phyloP scores from a whole-genome alignment of 2,797 vertebrate species.

The Acanthurus tractus region DNA sequence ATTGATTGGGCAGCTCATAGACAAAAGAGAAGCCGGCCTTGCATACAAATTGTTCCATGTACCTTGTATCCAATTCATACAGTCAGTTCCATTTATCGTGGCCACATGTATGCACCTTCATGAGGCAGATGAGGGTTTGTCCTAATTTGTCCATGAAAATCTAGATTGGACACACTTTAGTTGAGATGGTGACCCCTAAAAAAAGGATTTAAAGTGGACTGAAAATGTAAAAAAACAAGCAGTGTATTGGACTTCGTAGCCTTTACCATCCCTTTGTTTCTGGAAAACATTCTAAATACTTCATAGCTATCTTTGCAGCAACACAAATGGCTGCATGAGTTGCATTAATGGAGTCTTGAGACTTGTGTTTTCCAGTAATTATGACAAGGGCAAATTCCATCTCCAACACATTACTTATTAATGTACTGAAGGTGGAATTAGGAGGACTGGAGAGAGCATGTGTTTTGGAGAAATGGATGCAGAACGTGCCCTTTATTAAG shows the following conservation, averaged over 20 bases:
- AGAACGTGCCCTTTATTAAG: no score
- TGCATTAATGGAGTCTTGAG: no score
- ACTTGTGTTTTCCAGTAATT: no score
- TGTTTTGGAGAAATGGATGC: no score
- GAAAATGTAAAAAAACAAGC: neutral
- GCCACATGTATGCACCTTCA: neutral
- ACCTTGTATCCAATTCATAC: neutral
- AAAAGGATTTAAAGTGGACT: no score
- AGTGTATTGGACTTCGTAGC: neutral
- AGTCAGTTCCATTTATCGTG: neutral
- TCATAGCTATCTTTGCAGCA: neutral
- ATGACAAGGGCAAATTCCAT: no score
- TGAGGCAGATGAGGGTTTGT: neutral
- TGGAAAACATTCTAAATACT: neutral
- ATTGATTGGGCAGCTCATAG: slow-evolving; percentile 21
- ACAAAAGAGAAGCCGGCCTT: neutral
- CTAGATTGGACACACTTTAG: neutral
- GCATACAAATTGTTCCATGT: slow-evolving; percentile 10
- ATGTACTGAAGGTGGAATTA: no score
- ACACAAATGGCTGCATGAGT: neutral
- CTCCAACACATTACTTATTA: no score
- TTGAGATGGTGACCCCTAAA: neutral
- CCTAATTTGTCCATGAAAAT: neutral
- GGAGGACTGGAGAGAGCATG: no score
- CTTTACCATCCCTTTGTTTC: neutral